A percentile compares a stretch with the other conserved stretches of the same genome.
phyloP scores from a whole-genome alignment of 2,113 vertebrate species.

The Nematolebias whitei region DNA sequence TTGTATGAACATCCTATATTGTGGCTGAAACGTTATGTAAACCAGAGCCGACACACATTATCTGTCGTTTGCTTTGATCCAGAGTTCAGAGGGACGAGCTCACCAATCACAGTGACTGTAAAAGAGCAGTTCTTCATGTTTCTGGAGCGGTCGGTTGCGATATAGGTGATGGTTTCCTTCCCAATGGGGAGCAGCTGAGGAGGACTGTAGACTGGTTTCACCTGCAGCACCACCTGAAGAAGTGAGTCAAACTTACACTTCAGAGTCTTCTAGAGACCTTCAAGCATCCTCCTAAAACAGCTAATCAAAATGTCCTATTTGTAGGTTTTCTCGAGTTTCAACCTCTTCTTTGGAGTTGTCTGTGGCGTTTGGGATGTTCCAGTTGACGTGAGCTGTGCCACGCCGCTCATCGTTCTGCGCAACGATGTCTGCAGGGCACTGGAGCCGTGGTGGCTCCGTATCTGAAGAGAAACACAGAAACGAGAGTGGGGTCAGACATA shows the following conservation, averaged over 20 bases:
- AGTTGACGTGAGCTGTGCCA: constrained; percentile 87
- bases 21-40: no score
- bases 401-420: constrained; percentile 85
- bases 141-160: constrained; percentile 82
- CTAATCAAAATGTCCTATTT: background rate
- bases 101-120: constrained; percentile 90
- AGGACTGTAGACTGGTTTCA: constrained; percentile 89
- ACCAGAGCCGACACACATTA: constrained; percentile 18
- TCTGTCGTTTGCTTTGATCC: background rate
- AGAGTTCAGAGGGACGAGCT: constrained; percentile 56
- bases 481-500: background rate
- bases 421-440: constrained; percentile 86
- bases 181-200: constrained; percentile 92
- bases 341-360: constrained; percentile 95
- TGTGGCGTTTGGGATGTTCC: constrained; percentile 82
- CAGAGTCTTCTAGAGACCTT: background rate
- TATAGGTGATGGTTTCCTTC: constrained; percentile 87
- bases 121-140: constrained; percentile 95
- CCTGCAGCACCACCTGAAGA: constrained; percentile 85
- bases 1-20: no score
- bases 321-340: constrained; percentile 2
- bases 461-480: constrained; percentile 75
- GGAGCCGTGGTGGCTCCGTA: constrained; percentile 86
- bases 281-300: background rate
- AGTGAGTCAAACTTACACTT: constrained; percentile 14